Evolutionary conservation across 2,797 vertebrate species (phyloP).

Genomic region (Microctenopoma stevenorrisi): DNA sequence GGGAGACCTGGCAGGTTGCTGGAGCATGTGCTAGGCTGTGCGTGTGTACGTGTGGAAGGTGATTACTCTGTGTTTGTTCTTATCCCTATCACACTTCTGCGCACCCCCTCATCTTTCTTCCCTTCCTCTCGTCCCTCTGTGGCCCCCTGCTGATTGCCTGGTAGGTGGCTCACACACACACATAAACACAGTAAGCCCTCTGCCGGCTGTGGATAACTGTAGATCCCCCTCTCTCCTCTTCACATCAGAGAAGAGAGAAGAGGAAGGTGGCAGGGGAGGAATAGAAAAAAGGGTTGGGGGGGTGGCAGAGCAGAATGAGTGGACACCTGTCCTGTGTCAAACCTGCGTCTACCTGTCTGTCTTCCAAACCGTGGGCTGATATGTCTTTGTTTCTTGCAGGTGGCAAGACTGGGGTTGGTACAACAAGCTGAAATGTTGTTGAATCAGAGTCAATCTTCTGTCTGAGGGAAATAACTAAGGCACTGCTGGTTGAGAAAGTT

Average conservation of each 20-base stretch:
- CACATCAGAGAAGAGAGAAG: slow-evolving; percentile 54
- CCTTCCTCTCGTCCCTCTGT: slow-evolving; percentile 64
- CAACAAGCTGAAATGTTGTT: slow-evolving; percentile 29
- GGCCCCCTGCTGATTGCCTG: slow-evolving; percentile 61
- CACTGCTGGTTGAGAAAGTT: slow-evolving; percentile 3
- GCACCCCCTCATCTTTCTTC: slow-evolving; percentile 56
- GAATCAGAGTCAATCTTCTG: slow-evolving; percentile 17
- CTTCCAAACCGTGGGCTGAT: slow-evolving; percentile 39
- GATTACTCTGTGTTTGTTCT: slow-evolving; percentile 44
- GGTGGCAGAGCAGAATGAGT: slow-evolving; percentile 51
- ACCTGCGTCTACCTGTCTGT: slow-evolving; percentile 54
- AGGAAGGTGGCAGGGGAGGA: slow-evolving; percentile 47
- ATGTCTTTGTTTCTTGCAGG: slow-evolving; percentile 46
- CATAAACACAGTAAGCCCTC: slow-evolving; percentile 45
- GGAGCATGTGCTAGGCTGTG: slow-evolving; percentile 37
- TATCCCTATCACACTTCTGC: slow-evolving; percentile 58
- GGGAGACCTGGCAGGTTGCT: slow-evolving; percentile 50
- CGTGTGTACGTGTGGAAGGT: slow-evolving; percentile 2
- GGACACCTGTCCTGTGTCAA: slow-evolving; percentile 77
- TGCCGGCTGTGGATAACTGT: slow-evolving; percentile 42
- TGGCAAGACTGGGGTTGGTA: slow-evolving; percentile 28
- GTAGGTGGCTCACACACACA: slow-evolving; percentile 57
- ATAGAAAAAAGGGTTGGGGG: slow-evolving; percentile 12
- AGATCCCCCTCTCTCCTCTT: slow-evolving; percentile 41
- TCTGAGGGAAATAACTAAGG: slow-evolving; percentile 32